Evolutionary conservation across 2,888 invertebrate genomes (phyloP).

Genomic region (Falcaria lacertinaria): DNA sequence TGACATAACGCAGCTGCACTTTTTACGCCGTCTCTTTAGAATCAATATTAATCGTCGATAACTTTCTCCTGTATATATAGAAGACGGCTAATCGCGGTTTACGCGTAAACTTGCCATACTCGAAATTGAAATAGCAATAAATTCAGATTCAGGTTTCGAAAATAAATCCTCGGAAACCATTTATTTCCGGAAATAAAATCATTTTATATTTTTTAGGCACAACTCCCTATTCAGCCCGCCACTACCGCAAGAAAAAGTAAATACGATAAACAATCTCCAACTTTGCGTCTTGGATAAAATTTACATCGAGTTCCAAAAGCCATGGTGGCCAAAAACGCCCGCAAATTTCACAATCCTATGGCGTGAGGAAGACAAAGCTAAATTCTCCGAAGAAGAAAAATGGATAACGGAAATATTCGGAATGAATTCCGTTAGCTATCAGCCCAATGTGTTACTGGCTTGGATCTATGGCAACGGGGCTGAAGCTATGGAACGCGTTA

Average conservation of each 20-base stretch:
- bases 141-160: no score
- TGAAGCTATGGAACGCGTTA: conserved; percentile 81
- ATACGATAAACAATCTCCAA: conserved; percentile 80
- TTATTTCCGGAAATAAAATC: no score
- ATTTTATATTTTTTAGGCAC: conserved; percentile 46
- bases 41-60: no score
- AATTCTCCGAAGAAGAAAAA: conserved; percentile 58
- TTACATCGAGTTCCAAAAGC: conserved; percentile 82
- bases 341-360: conserved; percentile 78
- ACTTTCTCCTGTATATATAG: no score
- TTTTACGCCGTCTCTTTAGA: no score
- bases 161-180: no score
- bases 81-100: no score
- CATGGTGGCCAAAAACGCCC: conserved; percentile 81
- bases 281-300: conserved; percentile 85
- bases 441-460: conserved; percentile 80
- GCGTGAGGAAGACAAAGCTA: conserved; percentile 71
- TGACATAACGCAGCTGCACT: no score
- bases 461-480: conserved; percentile 84
- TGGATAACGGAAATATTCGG: conserved; percentile 83
- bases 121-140: no score
- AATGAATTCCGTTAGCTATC: conserved; percentile 80
- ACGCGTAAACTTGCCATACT: no score
- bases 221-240: conserved; percentile 78
- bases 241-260: conserved; percentile 75